Evolutionary conservation across 2,888 invertebrate genomes (phyloP).

Genomic region (Ptycholaimellus sp.): DNA sequence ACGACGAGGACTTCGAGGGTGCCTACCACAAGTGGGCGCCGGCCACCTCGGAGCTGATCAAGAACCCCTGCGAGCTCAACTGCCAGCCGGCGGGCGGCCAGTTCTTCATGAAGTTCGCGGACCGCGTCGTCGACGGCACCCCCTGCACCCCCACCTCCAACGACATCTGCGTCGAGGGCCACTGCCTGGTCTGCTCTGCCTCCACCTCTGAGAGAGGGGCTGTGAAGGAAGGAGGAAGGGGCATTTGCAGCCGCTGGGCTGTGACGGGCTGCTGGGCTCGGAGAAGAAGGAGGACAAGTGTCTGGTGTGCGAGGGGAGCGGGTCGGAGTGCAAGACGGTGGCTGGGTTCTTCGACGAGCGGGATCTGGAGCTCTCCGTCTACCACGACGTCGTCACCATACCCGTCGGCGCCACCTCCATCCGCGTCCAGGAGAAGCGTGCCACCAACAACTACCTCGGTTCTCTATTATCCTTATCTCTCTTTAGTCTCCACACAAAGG

Average conservation of each 20-base stretch:
- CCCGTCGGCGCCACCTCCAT: constrained; percentile 81
- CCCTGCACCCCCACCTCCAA: constrained; percentile 47
- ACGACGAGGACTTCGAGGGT: constrained; percentile 55
- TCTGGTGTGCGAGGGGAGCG: constrained; percentile 68
- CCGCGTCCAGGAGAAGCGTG: constrained; percentile 46
- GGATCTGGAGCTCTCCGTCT: constrained; percentile 38
- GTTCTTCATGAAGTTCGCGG: constrained; percentile 64
- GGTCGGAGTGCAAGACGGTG: constrained; percentile 51
- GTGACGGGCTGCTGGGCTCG: constrained; percentile 78
- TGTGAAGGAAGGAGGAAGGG: too few relatives aligned
- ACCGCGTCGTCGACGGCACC: constrained; percentile 49
- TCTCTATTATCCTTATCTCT: constrained; percentile 16
- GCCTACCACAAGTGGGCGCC: constrained; percentile 49
- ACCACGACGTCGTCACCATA: constrained; percentile 66
- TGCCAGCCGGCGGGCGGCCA: constrained; percentile 74
- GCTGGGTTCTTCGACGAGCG: constrained; percentile 40
- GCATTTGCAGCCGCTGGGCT: constrained; percentile 51
- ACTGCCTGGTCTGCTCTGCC: constrained; percentile 52
- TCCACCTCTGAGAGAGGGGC: too few relatives aligned
- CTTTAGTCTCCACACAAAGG: too few relatives aligned
- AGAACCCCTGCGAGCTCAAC: constrained; percentile 59
- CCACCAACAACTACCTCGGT: constrained; percentile 75
- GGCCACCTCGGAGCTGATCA: constrained; percentile 18
- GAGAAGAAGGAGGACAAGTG: constrained; percentile 62
- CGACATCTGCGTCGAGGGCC: constrained; percentile 79